Evolutionary conservation across 2,888 invertebrate species (phyloP).

Genomic region (Macrophya annulata): DNA sequence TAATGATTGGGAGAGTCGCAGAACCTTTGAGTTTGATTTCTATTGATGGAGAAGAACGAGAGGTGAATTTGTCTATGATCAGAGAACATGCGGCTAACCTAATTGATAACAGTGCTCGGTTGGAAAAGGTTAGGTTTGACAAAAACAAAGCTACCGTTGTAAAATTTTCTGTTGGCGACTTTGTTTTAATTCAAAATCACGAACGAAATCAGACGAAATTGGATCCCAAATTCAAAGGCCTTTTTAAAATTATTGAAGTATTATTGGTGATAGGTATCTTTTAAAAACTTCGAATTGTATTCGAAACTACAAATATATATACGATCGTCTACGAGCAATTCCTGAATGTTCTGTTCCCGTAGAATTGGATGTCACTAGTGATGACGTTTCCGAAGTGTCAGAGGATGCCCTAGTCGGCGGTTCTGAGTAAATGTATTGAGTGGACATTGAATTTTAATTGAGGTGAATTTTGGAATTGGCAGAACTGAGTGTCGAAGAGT

Average conservation of each 20-base stretch:
- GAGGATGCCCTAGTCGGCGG: neutral
- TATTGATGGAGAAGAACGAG: no score
- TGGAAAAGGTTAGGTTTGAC: no score
- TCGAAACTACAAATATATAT: conserved; percentile 52
- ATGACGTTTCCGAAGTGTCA: neutral
- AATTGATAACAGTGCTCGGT: no score
- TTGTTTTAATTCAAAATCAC: conserved; percentile 54
- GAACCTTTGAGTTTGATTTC: no score
- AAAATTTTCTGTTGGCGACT: neutral
- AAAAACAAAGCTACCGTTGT: no score
- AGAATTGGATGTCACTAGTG: neutral
- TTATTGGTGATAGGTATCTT: conserved; percentile 50
- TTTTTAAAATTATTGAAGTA: conserved; percentile 46
- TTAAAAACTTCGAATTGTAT: conserved; percentile 50
- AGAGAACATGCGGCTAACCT: no score
- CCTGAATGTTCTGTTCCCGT: conserved; percentile 19
- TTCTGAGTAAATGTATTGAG: neutral
- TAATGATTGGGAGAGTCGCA: no score
- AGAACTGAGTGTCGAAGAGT: neutral
- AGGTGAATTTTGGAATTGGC: neutral
- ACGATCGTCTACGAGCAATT: conserved; percentile 46
- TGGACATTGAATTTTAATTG: neutral
- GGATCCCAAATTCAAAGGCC: conserved; percentile 53
- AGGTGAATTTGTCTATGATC: no score
- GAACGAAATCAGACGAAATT: conserved; percentile 57